Evolutionary conservation across 2,797 vertebrate species (phyloP), one percentile per base, ranked within the genome.

Genomic region (Valencia hispanica): DNA sequence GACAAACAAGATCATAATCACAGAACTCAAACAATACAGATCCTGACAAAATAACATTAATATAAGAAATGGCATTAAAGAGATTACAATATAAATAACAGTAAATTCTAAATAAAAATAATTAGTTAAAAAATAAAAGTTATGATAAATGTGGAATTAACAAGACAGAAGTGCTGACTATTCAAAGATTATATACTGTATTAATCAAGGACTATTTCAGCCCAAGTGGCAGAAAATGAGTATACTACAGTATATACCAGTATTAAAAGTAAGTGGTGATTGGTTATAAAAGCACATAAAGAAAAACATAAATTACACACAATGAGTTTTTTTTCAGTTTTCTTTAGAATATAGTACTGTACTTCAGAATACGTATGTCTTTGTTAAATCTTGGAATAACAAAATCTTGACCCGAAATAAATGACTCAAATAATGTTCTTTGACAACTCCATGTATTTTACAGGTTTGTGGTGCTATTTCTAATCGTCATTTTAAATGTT

Each of bases 401-500:
- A 8, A 51, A 51, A 51, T 22, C 20, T 25, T 2, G 10, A 51
- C 22, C 20, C 22, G 22, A 51, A 51, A 51, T 14, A 5, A n/a
- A 66, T 14, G 12, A 39, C 36, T 22, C 0, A 25, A 41, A 41
- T 66, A n/a, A 66, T 66, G 2, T 39, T 36, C 22, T 1, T 10
- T 36, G 34, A 65, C 34, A 39, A 6, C 12, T 36, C 34, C 61
- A 39, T 20, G 25, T 30, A 73, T 77, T 82, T 83, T 10, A 78
- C 25, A 79, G 76, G 74, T 75, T 75, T 66, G 20, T 55, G 7
- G n/a, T 90, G n/a, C 92, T 93, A 91, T 75, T 92, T 90, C 90
- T 7, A n/a, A 36, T 77, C 89, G 92, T 93, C 84, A 91, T 72
- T 77, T 77, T 34, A 68, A 4, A 1, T 81, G 82, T 84, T 83